Evolutionary conservation across 2,888 invertebrate genomes (phyloP).

Genomic region (Girardia tigrina): DNA sequence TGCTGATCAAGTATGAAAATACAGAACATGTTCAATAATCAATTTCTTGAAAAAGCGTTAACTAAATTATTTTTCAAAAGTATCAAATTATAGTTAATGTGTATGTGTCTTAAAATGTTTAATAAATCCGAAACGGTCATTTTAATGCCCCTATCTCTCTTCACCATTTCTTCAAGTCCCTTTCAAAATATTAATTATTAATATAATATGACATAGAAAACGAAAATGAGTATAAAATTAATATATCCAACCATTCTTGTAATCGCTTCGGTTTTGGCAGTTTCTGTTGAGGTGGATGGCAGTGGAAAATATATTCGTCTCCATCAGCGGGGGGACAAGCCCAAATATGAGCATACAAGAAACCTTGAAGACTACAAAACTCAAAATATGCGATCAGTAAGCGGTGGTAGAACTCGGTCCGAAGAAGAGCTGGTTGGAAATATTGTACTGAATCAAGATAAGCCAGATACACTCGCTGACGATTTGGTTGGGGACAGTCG

Average conservation of each 20-base stretch:
- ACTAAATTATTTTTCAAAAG: too few species aligned
- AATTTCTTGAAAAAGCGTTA: too few species aligned
- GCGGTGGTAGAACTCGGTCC: conserved; percentile 96
- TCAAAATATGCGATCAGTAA: conserved; percentile 93
- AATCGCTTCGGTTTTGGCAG: conserved; percentile 97
- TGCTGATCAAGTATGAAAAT: too few species aligned
- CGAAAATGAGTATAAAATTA: too few species aligned
- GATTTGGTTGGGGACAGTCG: conserved; percentile 74
- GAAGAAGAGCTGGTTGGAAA: conserved; percentile 85
- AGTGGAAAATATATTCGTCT: conserved; percentile 99
- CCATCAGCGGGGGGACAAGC: conserved; percentile 99
- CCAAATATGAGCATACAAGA: conserved; percentile 99
- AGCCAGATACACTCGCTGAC: conserved; percentile 74
- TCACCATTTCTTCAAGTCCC: too few species aligned
- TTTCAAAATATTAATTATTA: too few species aligned
- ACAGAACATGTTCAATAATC: too few species aligned
- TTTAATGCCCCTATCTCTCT: too few species aligned
- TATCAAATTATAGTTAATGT: too few species aligned
- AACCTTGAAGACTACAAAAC: conserved; percentile 85
- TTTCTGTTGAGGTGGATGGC: conserved; percentile 95
- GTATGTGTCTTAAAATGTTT: too few species aligned
- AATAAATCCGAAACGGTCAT: too few species aligned
- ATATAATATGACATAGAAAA: too few species aligned
- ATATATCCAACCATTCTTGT: conserved; percentile 97
- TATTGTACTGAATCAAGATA: conserved; percentile 98